Evolutionary conservation across 37 sponge, comb jelly and placozoan genomes (phyloP).

Genomic region (Cliona cf. orientalis): DNA sequence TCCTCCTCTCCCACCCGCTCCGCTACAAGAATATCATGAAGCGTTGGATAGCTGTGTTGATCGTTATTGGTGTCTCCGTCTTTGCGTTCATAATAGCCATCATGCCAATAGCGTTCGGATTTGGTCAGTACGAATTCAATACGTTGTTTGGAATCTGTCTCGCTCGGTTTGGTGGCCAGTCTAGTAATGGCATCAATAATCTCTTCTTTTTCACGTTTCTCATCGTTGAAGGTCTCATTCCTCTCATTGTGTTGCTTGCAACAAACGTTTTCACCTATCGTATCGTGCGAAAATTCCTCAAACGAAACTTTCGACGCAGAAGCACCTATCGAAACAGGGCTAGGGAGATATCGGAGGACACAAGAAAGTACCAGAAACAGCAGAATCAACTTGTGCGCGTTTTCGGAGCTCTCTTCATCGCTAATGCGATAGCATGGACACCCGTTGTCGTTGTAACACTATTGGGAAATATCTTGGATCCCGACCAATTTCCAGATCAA

Average conservation of each 20-base stretch:
- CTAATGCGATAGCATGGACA: slow-evolving; percentile 62
- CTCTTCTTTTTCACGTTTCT: slow-evolving; percentile 48
- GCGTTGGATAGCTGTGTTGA: slow-evolving; percentile 10
- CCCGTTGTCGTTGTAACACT: slow-evolving; percentile 31
- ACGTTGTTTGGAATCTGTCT: slow-evolving; percentile 59
- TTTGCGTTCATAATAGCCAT: slow-evolving; percentile 35
- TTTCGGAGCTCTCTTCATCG: slow-evolving; percentile 69
- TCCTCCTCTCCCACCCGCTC: slow-evolving; percentile 63
- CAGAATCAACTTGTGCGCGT: slow-evolving; percentile 67
- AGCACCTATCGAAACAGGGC: slow-evolving; percentile 13
- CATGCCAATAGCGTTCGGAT: slow-evolving; percentile 52
- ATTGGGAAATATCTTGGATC: background rate
- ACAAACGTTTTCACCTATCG: slow-evolving; percentile 74
- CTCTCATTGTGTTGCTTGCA: slow-evolving; percentile 42
- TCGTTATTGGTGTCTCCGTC: slow-evolving; percentile 33
- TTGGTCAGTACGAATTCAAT: slow-evolving; percentile 81
- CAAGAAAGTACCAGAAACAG: slow-evolving; percentile 44
- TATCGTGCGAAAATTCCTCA: slow-evolving; percentile 53
- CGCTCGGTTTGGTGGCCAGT: slow-evolving; percentile 51
- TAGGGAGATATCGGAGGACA: slow-evolving; percentile 16
- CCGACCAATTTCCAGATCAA: slow-evolving; percentile 28
- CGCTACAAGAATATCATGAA: slow-evolving; percentile 60
- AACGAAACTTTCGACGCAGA: slow-evolving; percentile 17
- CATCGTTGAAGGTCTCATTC: slow-evolving; percentile 52
- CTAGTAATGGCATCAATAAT: slow-evolving; percentile 1